A percentile compares a stretch with the other conserved stretches of the same genome.
Conservation (phyloP, 2,113 vertebrate species). For the Illadopsis cleaveri region DNA sequence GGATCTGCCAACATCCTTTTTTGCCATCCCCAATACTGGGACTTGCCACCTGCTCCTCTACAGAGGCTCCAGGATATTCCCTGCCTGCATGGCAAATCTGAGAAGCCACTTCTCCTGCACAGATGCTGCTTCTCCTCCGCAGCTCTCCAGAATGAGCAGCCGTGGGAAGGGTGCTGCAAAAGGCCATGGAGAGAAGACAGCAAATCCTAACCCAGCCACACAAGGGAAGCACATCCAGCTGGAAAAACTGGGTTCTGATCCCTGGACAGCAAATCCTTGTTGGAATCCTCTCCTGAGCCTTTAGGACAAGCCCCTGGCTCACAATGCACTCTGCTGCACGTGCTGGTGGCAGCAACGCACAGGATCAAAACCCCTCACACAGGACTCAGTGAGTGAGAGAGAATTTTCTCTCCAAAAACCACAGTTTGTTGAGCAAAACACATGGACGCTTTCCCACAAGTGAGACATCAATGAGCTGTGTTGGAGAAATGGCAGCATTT, state of each 20-base stretch:
- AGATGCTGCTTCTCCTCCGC: neutral
- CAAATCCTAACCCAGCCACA: neutral
- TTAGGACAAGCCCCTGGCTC: neutral
- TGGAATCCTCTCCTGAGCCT: neutral
- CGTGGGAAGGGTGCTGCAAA: neutral
- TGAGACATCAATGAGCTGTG: neutral
- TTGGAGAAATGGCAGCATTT: neutral
- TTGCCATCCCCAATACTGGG: neutral
- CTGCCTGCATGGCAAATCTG: neutral
- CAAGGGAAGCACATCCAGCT: neutral
- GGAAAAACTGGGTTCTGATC: neutral
- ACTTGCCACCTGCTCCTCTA: constrained; percentile 8
- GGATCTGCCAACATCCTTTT: neutral
- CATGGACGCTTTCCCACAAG: neutral
- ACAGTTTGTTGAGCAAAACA: neutral
- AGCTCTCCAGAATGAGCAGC: neutral
- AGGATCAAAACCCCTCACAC: neutral
- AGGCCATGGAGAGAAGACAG: neutral
- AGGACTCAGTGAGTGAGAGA: neutral
- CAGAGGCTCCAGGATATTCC: neutral
- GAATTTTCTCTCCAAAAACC: neutral
- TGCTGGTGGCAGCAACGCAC: neutral
- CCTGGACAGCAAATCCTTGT: neutral
- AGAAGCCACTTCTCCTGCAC: neutral
- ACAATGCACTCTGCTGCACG: accelerated